Base-by-base conservation (phyloP, 2,888 invertebrate genomes). In the Metallyticus violacea region DNA sequence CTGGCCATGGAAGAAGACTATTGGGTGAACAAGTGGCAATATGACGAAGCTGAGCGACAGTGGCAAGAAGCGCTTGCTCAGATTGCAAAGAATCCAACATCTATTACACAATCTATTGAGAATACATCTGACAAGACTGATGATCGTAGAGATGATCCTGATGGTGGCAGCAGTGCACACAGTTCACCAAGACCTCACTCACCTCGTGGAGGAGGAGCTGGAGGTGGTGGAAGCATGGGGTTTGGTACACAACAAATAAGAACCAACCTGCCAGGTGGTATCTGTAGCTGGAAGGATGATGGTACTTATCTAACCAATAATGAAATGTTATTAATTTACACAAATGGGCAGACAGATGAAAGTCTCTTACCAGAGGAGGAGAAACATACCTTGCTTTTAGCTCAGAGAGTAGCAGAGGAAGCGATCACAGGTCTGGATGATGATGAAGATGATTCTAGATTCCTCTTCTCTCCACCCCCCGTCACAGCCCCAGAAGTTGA, bases 231-330 rank as follows among this genome's bases (percentile, higher is more conserved):
- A 26, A 15, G 26, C 29, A 26, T 82, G 79, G 88, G 77, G 7
- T 26, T n/a, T 28, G 80, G 80, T 85, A 87, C 88, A 22, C 94
- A 94, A 90, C 95, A 94, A 90, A 93, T 95, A 89, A 94, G 95
- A 83, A 95, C 96, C 90, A 95, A 96, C 91, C 92, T 97, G 89
- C 97, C 97, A 6, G 96, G 96, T 88, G 96, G 96, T 86, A 94
- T 97, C 89, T 96, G 96, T 91, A 95, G 96, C 91, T 97, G 96
- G 96, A 95, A 94, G 91, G 97, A 96, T 91, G 94, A 96, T 91
- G 96, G 96, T 90, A 96, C 97, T 84, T 96, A 96, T 90, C 92
- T 97, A 90, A 85, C 88, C n/a, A 30, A n/a, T 9, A 78, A 26
- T n/a, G 81, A 85, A n/a, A 25, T 62, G 7, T 1, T 40, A 26